Base-by-base conservation (phyloP, 1,140 invertebrate species). In the Drosophila sp. region DNA sequence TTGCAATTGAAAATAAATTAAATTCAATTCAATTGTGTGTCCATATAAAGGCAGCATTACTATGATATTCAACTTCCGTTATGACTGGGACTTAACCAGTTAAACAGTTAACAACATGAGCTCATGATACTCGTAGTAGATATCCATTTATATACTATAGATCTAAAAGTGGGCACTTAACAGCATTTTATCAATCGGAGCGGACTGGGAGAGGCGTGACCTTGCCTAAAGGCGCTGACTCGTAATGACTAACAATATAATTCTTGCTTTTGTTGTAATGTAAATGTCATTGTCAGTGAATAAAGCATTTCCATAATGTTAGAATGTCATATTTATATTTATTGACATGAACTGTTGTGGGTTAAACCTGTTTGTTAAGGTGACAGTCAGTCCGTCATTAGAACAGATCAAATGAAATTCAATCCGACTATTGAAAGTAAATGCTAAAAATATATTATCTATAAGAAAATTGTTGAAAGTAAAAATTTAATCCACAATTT, bases 281-380 rank as follows among this genome's bases (percentile, higher is more conserved):
- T 69, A 74, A 74, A 62, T 69, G 65, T 74, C 71, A 74, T 62
- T 74, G 65, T 29, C 41, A 69, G 57, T 27, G 13, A 62, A 70
- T 56, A 62, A 70, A 69, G 45, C 50, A 74, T 29, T 74, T 69
- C 65, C 57, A 73, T 53, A 53, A 59, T 59, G 18, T 48, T 56
- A 62, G 54, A 53, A 45, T 51, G 40, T 53, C 61, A 53, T 56
- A 54, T 54, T n/a, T 65, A 29, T 50, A 45, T 72, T 53, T 45
- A 45, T 51, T 58, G 53, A 66, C 69, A 27, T 51, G 45, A 51
- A 66, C 64, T 67, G 65, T 61, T 61, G 70, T 73, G 70, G 70
- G 64, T 59, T 67, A 61, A 73, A 73, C 70, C 70, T 27, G 70
- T 67, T 72, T 59, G 54, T 61, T 72, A 59, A 72, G 51, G 54